phyloP scores from a whole-genome alignment of 1,140 invertebrate genomes.

The Drosophila varians region DNA sequence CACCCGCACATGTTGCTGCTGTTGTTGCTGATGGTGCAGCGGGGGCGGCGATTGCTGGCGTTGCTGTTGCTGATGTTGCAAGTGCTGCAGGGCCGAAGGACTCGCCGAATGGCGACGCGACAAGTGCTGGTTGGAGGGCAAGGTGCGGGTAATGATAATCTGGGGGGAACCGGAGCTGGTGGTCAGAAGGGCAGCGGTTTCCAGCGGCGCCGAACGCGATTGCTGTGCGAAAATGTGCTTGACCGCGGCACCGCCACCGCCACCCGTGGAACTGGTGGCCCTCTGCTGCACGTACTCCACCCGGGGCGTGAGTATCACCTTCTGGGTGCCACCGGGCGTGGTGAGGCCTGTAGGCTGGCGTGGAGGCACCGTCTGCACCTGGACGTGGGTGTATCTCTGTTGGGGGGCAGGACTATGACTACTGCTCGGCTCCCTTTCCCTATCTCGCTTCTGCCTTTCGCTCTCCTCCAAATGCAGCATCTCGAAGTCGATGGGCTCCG shows the following conservation, averaged over 20 bases:
- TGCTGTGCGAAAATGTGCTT: conserved; percentile 62
- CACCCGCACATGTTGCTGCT: conserved; percentile 73
- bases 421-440: conserved; percentile 13
- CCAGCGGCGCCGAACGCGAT: conserved; percentile 9
- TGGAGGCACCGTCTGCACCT: conserved; percentile 74
- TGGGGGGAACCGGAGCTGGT: conserved; percentile 49
- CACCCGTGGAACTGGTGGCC: conserved; percentile 27
- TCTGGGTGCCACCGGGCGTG: conserved; percentile 68
- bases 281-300: conserved; percentile 73
- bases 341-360: conserved; percentile 66
- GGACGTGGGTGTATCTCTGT: conserved; percentile 72
- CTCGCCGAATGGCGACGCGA: conserved; percentile 74
- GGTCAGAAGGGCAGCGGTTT: conserved; percentile 34
- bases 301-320: conserved; percentile 77
- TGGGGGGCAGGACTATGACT: conserved; percentile 3
- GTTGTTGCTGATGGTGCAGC: conserved; percentile 54
- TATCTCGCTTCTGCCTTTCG: conserved; percentile 19
- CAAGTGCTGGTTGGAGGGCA: conserved; percentile 58
- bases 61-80: conserved; percentile 19
- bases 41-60: conserved; percentile 59
- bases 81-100: conserved; percentile 60
- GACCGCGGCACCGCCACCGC: conserved; percentile 1
- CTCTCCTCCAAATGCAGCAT: conserved; percentile 72
- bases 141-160: conserved; percentile 71
- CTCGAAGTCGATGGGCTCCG: conserved; percentile 77